Evolutionary conservation across 2,113 vertebrate species (phyloP).

Genomic region (Uropsilus gracilis): DNA sequence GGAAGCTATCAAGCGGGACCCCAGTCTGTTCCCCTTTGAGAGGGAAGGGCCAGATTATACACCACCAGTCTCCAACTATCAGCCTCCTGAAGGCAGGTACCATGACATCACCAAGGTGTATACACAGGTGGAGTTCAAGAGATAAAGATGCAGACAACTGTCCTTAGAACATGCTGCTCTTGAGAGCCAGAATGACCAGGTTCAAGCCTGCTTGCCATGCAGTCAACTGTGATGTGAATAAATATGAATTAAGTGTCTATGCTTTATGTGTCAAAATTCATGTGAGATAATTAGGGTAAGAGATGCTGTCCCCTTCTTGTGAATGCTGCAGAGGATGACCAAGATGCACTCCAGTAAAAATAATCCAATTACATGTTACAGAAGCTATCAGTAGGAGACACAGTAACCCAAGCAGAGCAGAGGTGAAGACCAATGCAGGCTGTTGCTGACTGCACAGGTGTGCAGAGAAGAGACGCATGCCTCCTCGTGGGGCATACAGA

Average conservation of each 20-base stretch:
- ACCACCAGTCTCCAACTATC: slow-evolving; percentile 87
- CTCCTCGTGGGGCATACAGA: neutral
- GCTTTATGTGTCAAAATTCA: neutral
- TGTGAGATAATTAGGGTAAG: neutral
- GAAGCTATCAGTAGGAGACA: neutral
- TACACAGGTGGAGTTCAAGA: slow-evolving; percentile 84
- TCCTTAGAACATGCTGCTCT: neutral
- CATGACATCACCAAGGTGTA: slow-evolving; percentile 92
- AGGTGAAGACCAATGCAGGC: neutral
- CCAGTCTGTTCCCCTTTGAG: slow-evolving; percentile 89
- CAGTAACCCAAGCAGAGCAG: neutral
- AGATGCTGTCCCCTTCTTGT: neutral
- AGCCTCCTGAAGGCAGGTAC: slow-evolving; percentile 95
- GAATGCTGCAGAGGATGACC: neutral
- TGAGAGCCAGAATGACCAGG: neutral
- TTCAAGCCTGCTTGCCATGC: neutral
- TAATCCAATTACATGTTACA: neutral
- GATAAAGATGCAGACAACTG: neutral
- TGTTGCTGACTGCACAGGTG: neutral
- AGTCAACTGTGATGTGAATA: neutral
- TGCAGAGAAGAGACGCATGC: neutral
- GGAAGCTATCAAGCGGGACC: slow-evolving; percentile 90
- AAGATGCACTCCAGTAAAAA: neutral
- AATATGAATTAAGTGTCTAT: slow-evolving; percentile 41
- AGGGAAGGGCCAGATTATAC: slow-evolving; percentile 90